Conservation (phyloP, 1,140 invertebrate species). For the Acyrthosiphon pisum region DNA sequence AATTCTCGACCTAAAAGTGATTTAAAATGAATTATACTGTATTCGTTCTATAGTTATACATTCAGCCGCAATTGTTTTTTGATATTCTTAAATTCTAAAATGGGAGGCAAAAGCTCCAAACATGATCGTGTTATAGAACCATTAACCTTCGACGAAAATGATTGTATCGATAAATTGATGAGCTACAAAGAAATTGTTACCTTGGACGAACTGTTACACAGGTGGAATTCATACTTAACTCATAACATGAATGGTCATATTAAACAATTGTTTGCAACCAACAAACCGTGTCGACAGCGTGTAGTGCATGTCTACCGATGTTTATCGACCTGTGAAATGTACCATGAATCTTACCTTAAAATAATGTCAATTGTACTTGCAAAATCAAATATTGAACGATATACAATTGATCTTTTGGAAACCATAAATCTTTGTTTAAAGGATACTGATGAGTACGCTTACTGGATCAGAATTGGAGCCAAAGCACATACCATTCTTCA, state of each 20-base stretch:
- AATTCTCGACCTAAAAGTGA: background rate
- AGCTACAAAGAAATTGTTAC: background rate
- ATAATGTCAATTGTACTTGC: slow-evolving; percentile 3
- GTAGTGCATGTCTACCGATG: slow-evolving; percentile 31
- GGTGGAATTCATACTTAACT: slow-evolving; percentile 39
- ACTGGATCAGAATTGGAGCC: slow-evolving; percentile 3
- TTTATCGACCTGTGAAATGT: background rate
- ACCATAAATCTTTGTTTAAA: slow-evolving; percentile 41
- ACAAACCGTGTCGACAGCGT: slow-evolving; percentile 6
- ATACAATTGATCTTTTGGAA: slow-evolving; percentile 42
- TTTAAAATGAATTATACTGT: background rate
- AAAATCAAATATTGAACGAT: slow-evolving; percentile 30
- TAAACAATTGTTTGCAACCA: slow-evolving; percentile 30
- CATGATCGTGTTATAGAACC: background rate
- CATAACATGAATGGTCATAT: slow-evolving; percentile 18
- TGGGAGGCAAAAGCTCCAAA: slow-evolving; percentile 41
- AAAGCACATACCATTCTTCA: background rate
- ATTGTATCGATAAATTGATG: slow-evolving; percentile 36
- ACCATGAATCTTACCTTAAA: slow-evolving; percentile 31
- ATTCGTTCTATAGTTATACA: background rate
- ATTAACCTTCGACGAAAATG: slow-evolving; percentile 21
- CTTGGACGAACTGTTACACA: background rate
- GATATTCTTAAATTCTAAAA: background rate
- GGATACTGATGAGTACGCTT: slow-evolving; percentile 21
- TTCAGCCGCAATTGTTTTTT: background rate